These are phyloP conservation scores for Drosophila kurseongensis DNA, from an alignment of 1,140 invertebrate genomes.

Conservation along the genomic window DNA sequence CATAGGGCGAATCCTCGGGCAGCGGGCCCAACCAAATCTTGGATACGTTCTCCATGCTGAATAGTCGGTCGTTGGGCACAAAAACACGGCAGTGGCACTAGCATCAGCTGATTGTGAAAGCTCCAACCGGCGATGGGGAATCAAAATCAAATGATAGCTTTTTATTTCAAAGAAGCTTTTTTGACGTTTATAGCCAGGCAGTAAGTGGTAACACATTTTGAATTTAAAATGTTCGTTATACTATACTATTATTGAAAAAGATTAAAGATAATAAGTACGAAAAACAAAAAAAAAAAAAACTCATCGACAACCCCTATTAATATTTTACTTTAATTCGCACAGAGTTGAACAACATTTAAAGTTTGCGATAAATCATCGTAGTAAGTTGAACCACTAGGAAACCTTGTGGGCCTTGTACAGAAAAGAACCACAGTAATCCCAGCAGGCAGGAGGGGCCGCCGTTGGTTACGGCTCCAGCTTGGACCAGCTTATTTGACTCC, in stretches of 20 bases:
- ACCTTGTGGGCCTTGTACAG: slow-evolving; percentile 80
- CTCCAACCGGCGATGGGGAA: slow-evolving; percentile 17
- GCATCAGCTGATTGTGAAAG: slow-evolving; percentile 40
- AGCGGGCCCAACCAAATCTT: slow-evolving; percentile 87
- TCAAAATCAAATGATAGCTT: slow-evolving; percentile 3
- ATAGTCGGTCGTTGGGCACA: not conserved
- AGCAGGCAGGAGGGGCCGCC: slow-evolving; percentile 92
- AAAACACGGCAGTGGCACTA: slow-evolving; percentile 13
- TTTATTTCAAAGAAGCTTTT: slow-evolving; percentile 21
- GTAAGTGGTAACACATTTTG: slow-evolving; percentile 34
- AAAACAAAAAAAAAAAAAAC: too few relatives aligned
- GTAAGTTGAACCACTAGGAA: not conserved
- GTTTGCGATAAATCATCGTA: not conserved
- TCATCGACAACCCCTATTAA: too few relatives aligned
- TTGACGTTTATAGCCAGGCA: slow-evolving; percentile 11
- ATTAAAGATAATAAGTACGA: too few relatives aligned
- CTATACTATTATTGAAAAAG: too few relatives aligned
- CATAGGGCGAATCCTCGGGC: slow-evolving; percentile 88
- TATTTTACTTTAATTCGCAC: too few relatives aligned
- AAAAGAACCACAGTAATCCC: slow-evolving; percentile 94
- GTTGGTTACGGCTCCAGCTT: slow-evolving; percentile 86
- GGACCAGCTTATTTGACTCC: slow-evolving; percentile 89
- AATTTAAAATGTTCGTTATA: slow-evolving; percentile 1
- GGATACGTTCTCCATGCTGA: slow-evolving; percentile 87
- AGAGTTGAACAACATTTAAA: too few relatives aligned